These are phyloP conservation scores for Sesamia inferens DNA, from an alignment of 2,888 invertebrate species.

Conservation along the genomic window DNA sequence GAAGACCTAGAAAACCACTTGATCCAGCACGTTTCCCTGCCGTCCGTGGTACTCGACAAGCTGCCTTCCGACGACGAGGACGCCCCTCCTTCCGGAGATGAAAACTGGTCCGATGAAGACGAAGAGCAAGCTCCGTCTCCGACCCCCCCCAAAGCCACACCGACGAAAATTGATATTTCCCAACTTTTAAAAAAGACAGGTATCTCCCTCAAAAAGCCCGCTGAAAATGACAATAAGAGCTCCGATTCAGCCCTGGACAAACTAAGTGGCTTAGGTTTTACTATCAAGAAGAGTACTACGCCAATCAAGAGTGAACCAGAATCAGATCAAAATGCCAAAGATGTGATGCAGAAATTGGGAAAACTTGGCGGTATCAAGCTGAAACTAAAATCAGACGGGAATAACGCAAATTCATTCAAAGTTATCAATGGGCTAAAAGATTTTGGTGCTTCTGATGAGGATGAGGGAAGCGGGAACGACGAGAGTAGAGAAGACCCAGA, in stretches of 20 bases:
- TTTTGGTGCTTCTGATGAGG: slow-evolving; percentile 83
- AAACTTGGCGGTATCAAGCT: slow-evolving; percentile 86
- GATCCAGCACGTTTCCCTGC: slow-evolving; percentile 89
- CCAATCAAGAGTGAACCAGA: slow-evolving; percentile 82
- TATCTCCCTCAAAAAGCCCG: slow-evolving; percentile 79
- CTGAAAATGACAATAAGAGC: slow-evolving; percentile 70
- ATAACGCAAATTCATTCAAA: slow-evolving; percentile 82
- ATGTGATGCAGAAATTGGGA: slow-evolving; percentile 83
- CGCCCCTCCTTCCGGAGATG: slow-evolving; percentile 80
- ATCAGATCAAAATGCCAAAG: slow-evolving; percentile 67
- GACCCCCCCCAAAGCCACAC: slow-evolving; percentile 67
- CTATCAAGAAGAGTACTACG: slow-evolving; percentile 83
- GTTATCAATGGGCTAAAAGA: slow-evolving; percentile 86
- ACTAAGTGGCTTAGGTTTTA: slow-evolving; percentile 85
- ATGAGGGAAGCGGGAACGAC: slow-evolving; percentile 78
- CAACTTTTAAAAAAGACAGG: slow-evolving; percentile 83
- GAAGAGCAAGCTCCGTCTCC: slow-evolving; percentile 75
- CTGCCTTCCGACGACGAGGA: slow-evolving; percentile 89
- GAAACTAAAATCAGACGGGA: slow-evolving; percentile 85
- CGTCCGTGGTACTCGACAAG: slow-evolving; percentile 85
- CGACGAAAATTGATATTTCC: slow-evolving; percentile 85
- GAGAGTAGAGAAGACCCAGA: slow-evolving; percentile 73
- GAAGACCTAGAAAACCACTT: slow-evolving; percentile 88
- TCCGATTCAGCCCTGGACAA: slow-evolving; percentile 82
- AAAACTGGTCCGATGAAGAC: slow-evolving; percentile 87